phyloP scores from a whole-genome alignment of 2,888 invertebrate species.

The Lasioglossum figueresi region DNA sequence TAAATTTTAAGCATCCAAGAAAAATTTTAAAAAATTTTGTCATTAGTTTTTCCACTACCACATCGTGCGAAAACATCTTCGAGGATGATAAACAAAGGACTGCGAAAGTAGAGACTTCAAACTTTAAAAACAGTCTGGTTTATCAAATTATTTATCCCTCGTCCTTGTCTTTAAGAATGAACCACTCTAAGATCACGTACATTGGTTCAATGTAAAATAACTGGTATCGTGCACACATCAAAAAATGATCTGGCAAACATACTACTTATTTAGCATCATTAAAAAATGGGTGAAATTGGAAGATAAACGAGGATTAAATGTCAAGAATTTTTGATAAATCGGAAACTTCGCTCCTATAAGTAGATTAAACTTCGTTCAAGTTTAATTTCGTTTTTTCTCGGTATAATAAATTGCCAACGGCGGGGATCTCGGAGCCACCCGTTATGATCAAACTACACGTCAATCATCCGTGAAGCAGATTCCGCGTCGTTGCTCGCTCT shows the following conservation, averaged over 20 bases:
- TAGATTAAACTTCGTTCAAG: no score
- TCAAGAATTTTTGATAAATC: background rate
- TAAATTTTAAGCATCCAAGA: background rate
- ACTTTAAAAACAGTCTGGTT: no score
- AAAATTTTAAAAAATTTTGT: no score
- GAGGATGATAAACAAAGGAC: no score
- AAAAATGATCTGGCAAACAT: background rate
- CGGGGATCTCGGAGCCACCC: background rate
- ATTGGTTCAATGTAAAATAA: background rate
- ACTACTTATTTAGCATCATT: background rate
- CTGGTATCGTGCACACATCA: background rate
- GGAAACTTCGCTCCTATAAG: background rate
- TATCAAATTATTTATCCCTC: no score
- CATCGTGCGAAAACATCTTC: no score
- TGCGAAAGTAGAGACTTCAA: no score
- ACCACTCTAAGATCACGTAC: background rate
- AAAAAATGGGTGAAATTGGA: background rate
- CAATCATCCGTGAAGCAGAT: constrained; percentile 15
- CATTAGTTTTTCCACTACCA: background rate
- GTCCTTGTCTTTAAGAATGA: background rate
- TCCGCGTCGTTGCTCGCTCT: constrained; percentile 13
- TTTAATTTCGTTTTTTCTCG: background rate
- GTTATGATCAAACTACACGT: background rate
- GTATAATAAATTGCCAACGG: background rate
- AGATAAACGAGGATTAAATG: background rate